Evolutionary conservation across 2,113 vertebrate genomes (phyloP).

Genomic region (Cyanoderma ruficeps): DNA sequence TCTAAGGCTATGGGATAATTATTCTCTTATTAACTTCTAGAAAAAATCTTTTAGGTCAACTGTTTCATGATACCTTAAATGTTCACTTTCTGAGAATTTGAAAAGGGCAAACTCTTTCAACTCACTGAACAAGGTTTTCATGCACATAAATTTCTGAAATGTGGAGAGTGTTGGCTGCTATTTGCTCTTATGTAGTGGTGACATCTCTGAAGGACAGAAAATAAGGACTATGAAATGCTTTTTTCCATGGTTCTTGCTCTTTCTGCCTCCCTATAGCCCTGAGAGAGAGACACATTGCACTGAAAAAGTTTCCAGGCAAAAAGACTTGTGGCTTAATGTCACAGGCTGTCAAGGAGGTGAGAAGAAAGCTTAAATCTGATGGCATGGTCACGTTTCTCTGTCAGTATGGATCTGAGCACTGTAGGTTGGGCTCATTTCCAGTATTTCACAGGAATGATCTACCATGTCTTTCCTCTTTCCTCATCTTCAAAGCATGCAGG

Average conservation of each 20-base stretch:
- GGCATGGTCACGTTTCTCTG: rapidly evolving
- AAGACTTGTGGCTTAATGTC: background rate
- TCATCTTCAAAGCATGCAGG: background rate
- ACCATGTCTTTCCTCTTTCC: background rate
- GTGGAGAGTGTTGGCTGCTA: background rate
- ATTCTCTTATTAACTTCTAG: background rate
- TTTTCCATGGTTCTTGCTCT: background rate
- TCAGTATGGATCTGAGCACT: background rate
- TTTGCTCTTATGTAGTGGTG: background rate
- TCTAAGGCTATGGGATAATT: background rate
- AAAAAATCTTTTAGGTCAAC: background rate
- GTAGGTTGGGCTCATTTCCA: background rate
- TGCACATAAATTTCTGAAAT: background rate
- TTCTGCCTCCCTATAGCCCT: background rate
- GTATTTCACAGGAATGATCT: background rate
- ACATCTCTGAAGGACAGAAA: background rate
- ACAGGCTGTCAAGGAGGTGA: background rate
- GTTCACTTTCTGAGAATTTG: background rate
- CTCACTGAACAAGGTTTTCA: background rate
- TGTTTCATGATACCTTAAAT: background rate
- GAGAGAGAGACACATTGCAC: background rate
- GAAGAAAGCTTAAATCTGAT: background rate
- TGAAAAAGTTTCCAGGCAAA: background rate
- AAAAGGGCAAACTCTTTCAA: background rate
- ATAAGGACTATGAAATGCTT: background rate